Conservation (phyloP, 2,113 vertebrate species). For the Microtus montanus region DNA sequence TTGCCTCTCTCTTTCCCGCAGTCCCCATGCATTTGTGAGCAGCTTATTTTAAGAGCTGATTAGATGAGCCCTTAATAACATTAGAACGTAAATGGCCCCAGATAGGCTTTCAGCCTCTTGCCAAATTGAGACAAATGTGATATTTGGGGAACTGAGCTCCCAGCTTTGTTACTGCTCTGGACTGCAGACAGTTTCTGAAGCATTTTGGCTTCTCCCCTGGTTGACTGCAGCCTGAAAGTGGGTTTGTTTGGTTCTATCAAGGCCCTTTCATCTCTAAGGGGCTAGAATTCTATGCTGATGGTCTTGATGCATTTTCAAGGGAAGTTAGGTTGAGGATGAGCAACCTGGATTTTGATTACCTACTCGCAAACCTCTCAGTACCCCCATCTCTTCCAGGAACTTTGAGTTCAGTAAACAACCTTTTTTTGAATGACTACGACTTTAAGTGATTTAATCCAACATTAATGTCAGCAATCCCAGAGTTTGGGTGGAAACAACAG, state of each 20-base stretch:
- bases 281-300: background rate
- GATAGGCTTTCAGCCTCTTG: conserved; percentile 76
- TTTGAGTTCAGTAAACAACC: background rate
- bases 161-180: conserved; percentile 45
- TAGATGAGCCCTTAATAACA: conserved; percentile 80
- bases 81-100: conserved; percentile 80
- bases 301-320: background rate
- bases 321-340: background rate
- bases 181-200: conserved; percentile 31
- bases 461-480: background rate
- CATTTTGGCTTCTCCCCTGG: background rate
- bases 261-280: background rate
- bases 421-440: background rate
- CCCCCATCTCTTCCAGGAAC: background rate
- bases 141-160: conserved; percentile 76
- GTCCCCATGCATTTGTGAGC: conserved; percentile 48
- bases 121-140: conserved; percentile 81
- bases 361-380: background rate
- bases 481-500: background rate
- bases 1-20: background rate
- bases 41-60: conserved; percentile 78
- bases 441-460: background rate
- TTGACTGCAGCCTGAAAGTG: background rate
- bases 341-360: no score
- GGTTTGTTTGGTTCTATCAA: background rate